These are phyloP conservation scores for Amia ocellicauda DNA, from an alignment of 2,113 vertebrate species.

Conservation along the genomic window DNA sequence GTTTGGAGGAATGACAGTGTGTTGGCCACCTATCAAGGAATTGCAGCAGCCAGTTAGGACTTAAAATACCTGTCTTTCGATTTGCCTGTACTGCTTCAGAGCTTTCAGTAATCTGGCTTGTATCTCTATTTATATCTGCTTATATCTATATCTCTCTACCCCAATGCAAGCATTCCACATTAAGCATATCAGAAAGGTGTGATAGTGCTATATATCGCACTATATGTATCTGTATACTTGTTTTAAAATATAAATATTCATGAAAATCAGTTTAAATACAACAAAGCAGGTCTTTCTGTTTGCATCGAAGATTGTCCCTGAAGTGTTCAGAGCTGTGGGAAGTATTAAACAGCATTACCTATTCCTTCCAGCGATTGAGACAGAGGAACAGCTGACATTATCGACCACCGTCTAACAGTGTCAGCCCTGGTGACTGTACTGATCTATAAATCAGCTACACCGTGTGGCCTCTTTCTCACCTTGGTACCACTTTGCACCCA, in stretches of 20 bases:
- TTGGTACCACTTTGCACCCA: conserved; percentile 37
- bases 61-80: too few species aligned
- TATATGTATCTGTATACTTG: not conserved
- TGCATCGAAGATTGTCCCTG: not conserved
- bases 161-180: not conserved
- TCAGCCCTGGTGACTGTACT: conserved; percentile 35
- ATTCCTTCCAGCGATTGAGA: not conserved
- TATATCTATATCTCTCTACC: not conserved
- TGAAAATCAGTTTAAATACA: not conserved
- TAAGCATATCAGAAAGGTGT: not conserved
- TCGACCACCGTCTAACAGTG: conserved; percentile 52
- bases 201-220: too few species aligned
- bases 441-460: conserved; percentile 46
- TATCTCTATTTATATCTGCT: not conserved
- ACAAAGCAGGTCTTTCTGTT: not conserved
- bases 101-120: too few species aligned
- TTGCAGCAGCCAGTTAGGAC: too few species aligned
- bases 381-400: conserved; percentile 34
- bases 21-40: too few species aligned
- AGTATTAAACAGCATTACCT: not conserved
- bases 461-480: conserved; percentile 45
- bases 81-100: too few species aligned
- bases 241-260: not conserved
- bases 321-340: not conserved
- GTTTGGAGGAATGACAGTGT: too few species aligned